Evolutionary conservation across 2,113 vertebrate species (phyloP).

Genomic region (Nyctereutes procyonoides): DNA sequence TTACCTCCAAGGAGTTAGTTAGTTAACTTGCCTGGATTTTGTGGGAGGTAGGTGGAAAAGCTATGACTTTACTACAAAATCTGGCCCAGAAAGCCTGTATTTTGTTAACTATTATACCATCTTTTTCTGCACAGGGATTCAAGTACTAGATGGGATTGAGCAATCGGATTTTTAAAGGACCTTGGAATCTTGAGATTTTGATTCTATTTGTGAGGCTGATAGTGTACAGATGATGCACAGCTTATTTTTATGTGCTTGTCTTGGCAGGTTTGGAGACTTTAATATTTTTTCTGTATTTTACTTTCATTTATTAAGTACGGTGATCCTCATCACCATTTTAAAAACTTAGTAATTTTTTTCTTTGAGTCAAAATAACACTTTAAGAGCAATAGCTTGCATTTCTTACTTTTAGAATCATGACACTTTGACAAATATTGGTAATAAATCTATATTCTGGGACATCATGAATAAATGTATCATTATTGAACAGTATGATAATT

Average conservation of each 20-base stretch:
- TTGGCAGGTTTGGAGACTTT: slow-evolving; percentile 26
- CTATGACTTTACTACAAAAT: slow-evolving; percentile 13
- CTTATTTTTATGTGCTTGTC: neutral
- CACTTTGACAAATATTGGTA: slow-evolving; percentile 25
- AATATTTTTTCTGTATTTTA: slow-evolving; percentile 34
- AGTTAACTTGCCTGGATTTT: neutral
- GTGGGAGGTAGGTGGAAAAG: neutral
- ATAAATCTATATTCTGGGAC: neutral
- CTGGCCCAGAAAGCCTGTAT: neutral
- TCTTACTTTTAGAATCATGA: slow-evolving; percentile 36
- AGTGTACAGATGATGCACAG: neutral
- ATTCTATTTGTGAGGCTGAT: neutral
- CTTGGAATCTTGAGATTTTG: slow-evolving; percentile 34
- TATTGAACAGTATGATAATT: neutral
- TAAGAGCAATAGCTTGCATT: neutral
- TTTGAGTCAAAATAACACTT: slow-evolving; percentile 41
- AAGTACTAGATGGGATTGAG: neutral
- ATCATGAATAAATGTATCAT: slow-evolving; percentile 32
- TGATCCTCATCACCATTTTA: neutral
- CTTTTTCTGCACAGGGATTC: neutral
- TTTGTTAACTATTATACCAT: neutral
- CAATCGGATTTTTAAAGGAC: slow-evolving; percentile 30
- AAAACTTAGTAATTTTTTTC: neutral
- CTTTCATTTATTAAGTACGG: slow-evolving; percentile 39
- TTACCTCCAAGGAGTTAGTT: neutral